Percentiles rank a stretch among this genome's conserved stretches.
phyloP scores from a whole-genome alignment of 2,888 invertebrate genomes.

The Drosophila borborema region DNA sequence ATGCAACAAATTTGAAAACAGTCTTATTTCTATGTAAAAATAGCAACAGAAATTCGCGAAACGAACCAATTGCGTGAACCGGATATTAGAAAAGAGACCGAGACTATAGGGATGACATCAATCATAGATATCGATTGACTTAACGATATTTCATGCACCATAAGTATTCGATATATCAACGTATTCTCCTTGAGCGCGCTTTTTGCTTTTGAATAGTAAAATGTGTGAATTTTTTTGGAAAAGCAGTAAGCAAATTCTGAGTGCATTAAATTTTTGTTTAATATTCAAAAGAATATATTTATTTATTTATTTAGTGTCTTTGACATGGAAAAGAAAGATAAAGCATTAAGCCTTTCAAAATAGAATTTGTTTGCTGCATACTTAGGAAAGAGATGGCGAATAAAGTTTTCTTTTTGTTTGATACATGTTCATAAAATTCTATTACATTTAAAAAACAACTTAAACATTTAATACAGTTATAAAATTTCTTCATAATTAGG shows the following conservation, averaged over 20 bases:
- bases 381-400: conserved; percentile 13
- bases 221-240: not conserved
- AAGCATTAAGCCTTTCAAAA: not conserved
- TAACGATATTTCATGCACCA: conserved; percentile 22
- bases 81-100: conserved; percentile 83
- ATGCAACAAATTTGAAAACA: conserved; percentile 44
- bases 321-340: not conserved
- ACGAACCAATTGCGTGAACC: conserved; percentile 82
- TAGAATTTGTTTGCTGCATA: not conserved
- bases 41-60: conserved; percentile 64
- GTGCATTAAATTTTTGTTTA: not conserved
- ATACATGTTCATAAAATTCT: not conserved
- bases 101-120: conserved; percentile 19
- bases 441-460: not conserved
- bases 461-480: not conserved
- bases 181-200: not conserved
- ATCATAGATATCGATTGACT: conserved; percentile 26
- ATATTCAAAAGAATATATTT: not conserved
- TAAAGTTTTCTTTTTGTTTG: not conserved
- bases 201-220: not conserved
- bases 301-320: not conserved
- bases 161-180: not conserved
- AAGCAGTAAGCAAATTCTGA: not conserved
- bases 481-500: not conserved
- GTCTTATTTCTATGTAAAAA: conserved; percentile 48